Evolutionary conservation across 2,113 vertebrate species (phyloP).

Genomic region (Callaeas wilsoni): DNA sequence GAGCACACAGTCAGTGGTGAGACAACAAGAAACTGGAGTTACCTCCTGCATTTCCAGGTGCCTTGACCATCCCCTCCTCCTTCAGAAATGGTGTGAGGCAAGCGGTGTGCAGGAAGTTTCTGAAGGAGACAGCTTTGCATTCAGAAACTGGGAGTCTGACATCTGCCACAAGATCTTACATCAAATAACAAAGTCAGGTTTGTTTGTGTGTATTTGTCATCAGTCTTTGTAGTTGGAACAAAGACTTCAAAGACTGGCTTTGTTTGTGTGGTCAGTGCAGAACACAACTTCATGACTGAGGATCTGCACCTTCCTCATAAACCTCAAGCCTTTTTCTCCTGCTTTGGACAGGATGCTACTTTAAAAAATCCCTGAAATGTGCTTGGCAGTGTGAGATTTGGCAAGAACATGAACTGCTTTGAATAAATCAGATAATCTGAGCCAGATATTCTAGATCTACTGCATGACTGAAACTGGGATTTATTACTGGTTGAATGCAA

Average conservation of each 20-base stretch:
- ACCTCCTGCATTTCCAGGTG: neutral
- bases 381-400: neutral
- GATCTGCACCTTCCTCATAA: neutral
- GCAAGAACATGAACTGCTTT: neutral
- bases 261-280: neutral
- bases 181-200: neutral
- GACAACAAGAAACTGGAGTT: rapidly evolving
- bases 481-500: conserved; percentile 6
- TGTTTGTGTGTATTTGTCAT: neutral
- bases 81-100: neutral
- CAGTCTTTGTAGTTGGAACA: neutral
- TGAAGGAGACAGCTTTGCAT: neutral
- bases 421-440: conserved; percentile 16
- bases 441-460: neutral
- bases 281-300: neutral
- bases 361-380: neutral
- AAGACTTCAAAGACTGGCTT: neutral
- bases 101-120: neutral
- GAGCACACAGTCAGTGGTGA: neutral
- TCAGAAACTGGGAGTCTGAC: neutral
- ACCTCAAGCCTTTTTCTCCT: neutral
- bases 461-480: neutral
- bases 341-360: neutral
- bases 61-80: neutral
- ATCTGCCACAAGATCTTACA: neutral